Conservation (phyloP, 2,797 vertebrate genomes). For the Tinamus major region DNA sequence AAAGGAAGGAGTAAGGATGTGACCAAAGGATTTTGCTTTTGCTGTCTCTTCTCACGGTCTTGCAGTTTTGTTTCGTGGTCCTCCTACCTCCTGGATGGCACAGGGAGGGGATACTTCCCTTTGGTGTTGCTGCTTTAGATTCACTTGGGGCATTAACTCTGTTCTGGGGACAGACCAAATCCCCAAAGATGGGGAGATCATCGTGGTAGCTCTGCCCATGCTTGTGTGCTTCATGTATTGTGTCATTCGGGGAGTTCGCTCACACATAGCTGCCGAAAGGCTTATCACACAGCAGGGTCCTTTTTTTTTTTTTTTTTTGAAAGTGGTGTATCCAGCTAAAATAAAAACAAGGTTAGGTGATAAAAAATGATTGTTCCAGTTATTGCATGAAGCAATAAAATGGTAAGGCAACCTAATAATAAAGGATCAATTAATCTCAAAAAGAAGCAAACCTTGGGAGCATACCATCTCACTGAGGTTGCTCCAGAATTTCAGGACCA, state of each 20-base stretch:
- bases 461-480: neutral
- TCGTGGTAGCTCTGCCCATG: neutral
- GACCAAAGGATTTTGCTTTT: neutral
- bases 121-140: neutral
- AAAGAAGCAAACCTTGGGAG: neutral
- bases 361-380: neutral
- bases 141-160: neutral
- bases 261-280: neutral
- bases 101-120: neutral
- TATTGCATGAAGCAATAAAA: neutral
- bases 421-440: neutral
- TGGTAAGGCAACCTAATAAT: neutral
- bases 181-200: neutral
- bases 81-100: neutral
- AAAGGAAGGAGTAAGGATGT: neutral
- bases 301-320: slow-evolving; percentile 5
- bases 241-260: slow-evolving; percentile 32
- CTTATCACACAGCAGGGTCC: neutral
- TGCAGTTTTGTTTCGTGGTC: neutral
- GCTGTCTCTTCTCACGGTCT: neutral
- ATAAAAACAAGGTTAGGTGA: slow-evolving; percentile 23
- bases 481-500: neutral
- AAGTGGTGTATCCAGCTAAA: neutral
- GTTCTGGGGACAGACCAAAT: slow-evolving; percentile 1
- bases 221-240: slow-evolving; percentile 16